Base-by-base conservation (phyloP, 1,140 invertebrate genomes). In the Drosophila melanica region DNA sequence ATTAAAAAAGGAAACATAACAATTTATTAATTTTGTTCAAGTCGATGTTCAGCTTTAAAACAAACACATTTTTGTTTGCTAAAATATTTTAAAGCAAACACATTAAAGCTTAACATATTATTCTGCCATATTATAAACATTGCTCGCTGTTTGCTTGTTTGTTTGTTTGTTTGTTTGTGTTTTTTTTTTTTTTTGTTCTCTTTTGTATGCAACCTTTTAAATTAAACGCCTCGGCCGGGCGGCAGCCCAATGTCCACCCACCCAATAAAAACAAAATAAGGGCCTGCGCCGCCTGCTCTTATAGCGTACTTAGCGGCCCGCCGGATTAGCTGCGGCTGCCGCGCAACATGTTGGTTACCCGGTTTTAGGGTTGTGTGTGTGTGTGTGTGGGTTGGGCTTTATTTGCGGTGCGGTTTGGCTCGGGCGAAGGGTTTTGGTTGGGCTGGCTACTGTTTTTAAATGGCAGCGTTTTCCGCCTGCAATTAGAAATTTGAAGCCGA, bases 261-360 rank as follows among this genome's bases (percentile, higher is more conserved):
- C 30, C 37, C 27, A 45, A 41, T 59, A 59, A 59, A 64, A 35
- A 14, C 35, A 50, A 59, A 30, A 42, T 20, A 30, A 30, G 14
- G 16, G 39, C 20, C 18, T 30, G 23, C 23, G 2, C 53, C 42
- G 12, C 45, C 23, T 20, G 12, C 65, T 51, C 65, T 41, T 70
- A 44, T 63, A 45, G 67, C 67, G 54, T 55, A 70, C 67, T 70
- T 70, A 70, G 42, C 23, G 59, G 67, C 51, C 41, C 41, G 27
- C 33, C 41, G 23, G 67, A 70, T 63, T 70, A 70, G 59, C 67
- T 70, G 59, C 33, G 67, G 67, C 50, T 63, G 41, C 51, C 50
- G 41, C 50, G 58, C 58, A 70, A 70, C 67, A 70, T 70, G 58
- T 70, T 55, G 54, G 20, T 33, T 5, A 10, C 45, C 37, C 51